Evolutionary conservation across 1,140 invertebrate species (phyloP), one percentile per base, ranked within the genome.

Genomic region (Aphaenogaster ashmeadi): DNA sequence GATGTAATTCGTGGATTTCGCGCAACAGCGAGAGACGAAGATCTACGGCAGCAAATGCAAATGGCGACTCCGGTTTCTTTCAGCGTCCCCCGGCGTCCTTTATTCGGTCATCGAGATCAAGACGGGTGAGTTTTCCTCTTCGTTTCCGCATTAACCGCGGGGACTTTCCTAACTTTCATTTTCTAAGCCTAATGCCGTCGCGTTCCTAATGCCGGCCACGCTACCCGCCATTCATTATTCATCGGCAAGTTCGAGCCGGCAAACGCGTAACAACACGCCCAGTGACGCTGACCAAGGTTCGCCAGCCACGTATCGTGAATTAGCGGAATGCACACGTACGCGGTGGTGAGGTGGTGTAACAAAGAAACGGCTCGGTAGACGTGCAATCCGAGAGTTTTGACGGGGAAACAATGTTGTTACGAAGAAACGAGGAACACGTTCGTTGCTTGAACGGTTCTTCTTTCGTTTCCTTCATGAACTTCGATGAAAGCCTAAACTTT

Each of bases 131-230:
- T 72, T 84, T 75, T 75, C 69, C 54, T 74, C 47, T 33, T 44
- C 8, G 67, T 86, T 94, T 94, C 92, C 92, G 92, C 87, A 79
- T 92, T 88, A 75, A n/a, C n/a, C 47, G 7, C 13, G 21, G 2
- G 58, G 72, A 93, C 94, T 95, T 95, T 93, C 92, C 86, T 93
- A 91, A 94, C 94, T 94, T 95, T 95, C 94, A 91, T 95, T 95
- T 94, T 95, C 94, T 95, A 95, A 93, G n/a, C 27, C 33, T 36
- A 54, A 36, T n/a, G 41, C 41, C 47, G 9, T n/a, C 13, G 89
- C 71, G 91, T 89, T 91, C 83, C 87, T 91, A 92, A 90, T 87
- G 89, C 72, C 71, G 80, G 64, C 69, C 69, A 75, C 77, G 88
- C 75, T 91, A 93, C 87, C 58, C 56, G 87, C 66, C 72, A 93